These are phyloP conservation scores for Panthera leo DNA, from an alignment of 2,113 vertebrate species.

Conservation along the genomic window DNA sequence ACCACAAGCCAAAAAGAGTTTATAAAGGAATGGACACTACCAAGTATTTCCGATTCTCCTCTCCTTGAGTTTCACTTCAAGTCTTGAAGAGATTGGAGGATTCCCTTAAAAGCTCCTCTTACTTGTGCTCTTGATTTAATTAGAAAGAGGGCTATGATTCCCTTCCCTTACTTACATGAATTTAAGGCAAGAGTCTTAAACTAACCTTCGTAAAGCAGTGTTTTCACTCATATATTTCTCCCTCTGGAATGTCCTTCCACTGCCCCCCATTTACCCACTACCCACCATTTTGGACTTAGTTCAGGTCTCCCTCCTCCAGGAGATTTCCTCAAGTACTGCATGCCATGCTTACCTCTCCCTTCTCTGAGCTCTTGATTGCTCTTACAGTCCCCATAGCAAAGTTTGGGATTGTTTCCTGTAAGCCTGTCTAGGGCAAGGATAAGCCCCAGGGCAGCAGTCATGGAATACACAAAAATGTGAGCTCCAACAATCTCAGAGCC, in stretches of 20 bases:
- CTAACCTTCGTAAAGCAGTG: not conserved
- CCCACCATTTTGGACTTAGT: not conserved
- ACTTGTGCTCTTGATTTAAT: not conserved
- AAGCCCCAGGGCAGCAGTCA: not conserved
- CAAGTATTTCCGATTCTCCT: not conserved
- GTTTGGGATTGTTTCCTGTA: not conserved
- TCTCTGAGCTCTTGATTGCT: not conserved
- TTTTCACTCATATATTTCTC: not conserved
- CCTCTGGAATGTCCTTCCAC: not conserved
- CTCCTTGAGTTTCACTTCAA: not conserved
- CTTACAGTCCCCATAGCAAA: not conserved
- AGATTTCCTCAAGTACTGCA: not conserved
- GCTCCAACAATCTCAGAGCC: not conserved
- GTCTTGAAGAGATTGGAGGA: not conserved
- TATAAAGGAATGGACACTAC: not conserved
- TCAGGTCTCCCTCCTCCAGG: not conserved
- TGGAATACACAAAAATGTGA: not conserved
- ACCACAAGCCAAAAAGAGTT: not conserved
- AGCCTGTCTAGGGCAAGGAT: not conserved
- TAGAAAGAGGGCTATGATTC: not conserved
- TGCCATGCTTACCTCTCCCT: not conserved
- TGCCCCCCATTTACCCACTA: not conserved
- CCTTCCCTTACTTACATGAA: not conserved
- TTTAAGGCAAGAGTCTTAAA: not conserved
- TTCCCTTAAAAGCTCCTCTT: not conserved